These are phyloP conservation scores for Aegithalos caudatus DNA, from an alignment of 2,113 vertebrate genomes.

Conservation along the genomic window DNA sequence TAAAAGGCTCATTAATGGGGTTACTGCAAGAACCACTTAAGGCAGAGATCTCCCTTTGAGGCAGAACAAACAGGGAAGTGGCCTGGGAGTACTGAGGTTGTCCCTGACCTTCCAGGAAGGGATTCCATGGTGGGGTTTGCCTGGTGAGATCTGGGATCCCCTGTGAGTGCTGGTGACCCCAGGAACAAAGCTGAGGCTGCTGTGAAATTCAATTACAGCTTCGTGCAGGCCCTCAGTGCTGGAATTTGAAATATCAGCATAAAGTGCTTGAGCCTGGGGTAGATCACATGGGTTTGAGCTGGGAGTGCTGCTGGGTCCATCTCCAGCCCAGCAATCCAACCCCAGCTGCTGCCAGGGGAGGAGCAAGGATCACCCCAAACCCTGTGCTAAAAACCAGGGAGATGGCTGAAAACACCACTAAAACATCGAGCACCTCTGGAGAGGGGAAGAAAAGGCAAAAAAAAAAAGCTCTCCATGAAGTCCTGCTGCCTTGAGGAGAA, in stretches of 20 bases:
- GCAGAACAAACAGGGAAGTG: not conserved
- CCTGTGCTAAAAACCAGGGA: not conserved
- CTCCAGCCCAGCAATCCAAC: not conserved
- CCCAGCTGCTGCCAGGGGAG: not conserved
- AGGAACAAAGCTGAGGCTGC: not conserved
- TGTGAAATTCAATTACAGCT: not conserved
- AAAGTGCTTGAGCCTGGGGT: not conserved
- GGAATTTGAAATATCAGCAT: not conserved
- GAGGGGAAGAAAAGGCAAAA: not conserved
- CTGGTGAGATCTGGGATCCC: not conserved
- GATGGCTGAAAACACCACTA: not conserved
- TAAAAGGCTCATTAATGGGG: constrained; percentile 32
- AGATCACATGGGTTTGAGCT: not conserved
- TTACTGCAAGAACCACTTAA: not conserved
- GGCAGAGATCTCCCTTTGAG: not conserved
- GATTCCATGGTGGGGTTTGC: not conserved
- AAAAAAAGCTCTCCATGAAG: rapidly evolving
- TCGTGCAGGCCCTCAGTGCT: not conserved
- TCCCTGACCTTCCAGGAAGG: not conserved
- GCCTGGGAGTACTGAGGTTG: not conserved
- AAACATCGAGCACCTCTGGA: not conserved
- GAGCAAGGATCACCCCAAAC: not conserved
- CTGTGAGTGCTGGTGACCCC: not conserved
- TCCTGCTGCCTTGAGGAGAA: rapidly evolving
- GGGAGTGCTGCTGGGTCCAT: not conserved